Base-by-base conservation (phyloP, 2,888 invertebrate genomes). In the Leucophenga maculata region DNA sequence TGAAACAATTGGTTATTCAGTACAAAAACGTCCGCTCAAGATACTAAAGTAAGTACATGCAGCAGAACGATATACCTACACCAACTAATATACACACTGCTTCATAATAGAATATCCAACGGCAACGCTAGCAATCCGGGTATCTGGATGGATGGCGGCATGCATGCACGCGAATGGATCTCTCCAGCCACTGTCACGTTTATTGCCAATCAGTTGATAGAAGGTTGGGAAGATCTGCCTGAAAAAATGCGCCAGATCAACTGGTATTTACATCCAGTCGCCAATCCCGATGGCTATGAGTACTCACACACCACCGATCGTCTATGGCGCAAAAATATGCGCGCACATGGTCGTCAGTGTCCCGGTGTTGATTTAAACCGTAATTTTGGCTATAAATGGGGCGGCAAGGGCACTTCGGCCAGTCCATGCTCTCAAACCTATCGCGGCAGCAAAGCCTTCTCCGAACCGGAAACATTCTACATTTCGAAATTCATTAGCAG, bases 121-220 rank as follows among this genome's bases (percentile, higher is more conserved):
- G 93, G 94, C 6, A 89, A 90, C 39, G 78, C 88, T 0, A 87
- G 87, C 6, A 93, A 92, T 73, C 89, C 90, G 0, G 93, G 92
- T 0, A 90, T 94, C 13, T 94, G 94, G 94, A 88, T 94, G 54
- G 94, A 94, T 80, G 93, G 92, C 0, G 93, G 95, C 20, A 95
- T 96, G 76, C 96, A 97, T 80, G 94, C 96, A 0, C 91, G 97
- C 22, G 98, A 98, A 90, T 98, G 95, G 95, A 94, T 96, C 79
- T 93, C 94, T 55, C 93, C 94, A 0, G 94, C 95, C 0, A 91
- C 93, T 0, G 94, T 94, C 2, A 93, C 95, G 0, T 95, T 92
- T 86, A 90, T 95, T 50, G 92, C 95, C 18, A 91, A 95, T 82
- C 90, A 92, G 71, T 87, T 95, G 64, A 92, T 92, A 1, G 92